Evolutionary conservation across 2,797 vertebrate genomes (phyloP).

Genomic region (Crax fasciolata): DNA sequence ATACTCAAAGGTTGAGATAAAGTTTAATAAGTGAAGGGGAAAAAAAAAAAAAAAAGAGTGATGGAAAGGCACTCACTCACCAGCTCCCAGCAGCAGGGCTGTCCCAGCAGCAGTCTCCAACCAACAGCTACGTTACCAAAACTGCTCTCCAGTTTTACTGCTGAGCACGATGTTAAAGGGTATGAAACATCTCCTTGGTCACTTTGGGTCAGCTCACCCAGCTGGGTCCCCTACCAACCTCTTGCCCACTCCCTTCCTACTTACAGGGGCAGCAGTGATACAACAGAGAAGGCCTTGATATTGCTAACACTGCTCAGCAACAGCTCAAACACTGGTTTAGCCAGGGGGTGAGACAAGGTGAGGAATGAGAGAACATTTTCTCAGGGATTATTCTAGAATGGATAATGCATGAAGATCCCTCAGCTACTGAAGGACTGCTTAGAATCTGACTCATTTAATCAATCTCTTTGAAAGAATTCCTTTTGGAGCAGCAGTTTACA

Average conservation of each 20-base stretch:
- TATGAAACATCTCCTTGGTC: background rate
- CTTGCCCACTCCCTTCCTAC: background rate
- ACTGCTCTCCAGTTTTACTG: background rate
- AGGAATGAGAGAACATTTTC: background rate
- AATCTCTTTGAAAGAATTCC: background rate
- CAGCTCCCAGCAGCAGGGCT: background rate
- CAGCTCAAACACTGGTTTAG: background rate
- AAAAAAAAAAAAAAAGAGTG: background rate
- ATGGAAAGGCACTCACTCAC: background rate
- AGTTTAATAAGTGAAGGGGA: background rate
- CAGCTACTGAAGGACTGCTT: background rate
- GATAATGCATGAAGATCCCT: background rate
- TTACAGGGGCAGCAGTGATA: background rate
- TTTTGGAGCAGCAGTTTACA: background rate
- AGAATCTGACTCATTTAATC: background rate
- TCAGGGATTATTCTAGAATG: background rate
- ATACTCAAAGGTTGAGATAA: fast-evolving
- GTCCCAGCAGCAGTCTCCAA: background rate
- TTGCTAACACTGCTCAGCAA: background rate
- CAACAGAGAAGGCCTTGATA: background rate
- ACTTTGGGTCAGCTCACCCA: background rate
- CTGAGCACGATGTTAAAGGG: background rate
- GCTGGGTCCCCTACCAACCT: background rate
- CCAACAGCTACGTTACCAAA: background rate
- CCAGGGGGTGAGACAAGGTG: background rate